Base-by-base conservation (phyloP, 2,888 invertebrate species). In the Agapostemon virescens region DNA sequence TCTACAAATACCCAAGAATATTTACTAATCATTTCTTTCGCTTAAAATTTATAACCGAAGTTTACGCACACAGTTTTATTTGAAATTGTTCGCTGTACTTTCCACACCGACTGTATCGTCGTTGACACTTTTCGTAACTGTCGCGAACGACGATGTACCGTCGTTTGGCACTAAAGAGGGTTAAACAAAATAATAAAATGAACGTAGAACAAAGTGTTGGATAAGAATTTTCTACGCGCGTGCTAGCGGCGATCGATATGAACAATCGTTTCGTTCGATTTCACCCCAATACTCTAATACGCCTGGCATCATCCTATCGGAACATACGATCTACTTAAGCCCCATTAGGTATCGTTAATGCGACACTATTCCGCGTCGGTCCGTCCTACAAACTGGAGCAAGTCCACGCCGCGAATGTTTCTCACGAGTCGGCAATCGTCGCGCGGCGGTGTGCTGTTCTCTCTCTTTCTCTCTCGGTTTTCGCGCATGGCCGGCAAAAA, bases 401-500 rank as follows among this genome's bases (percentile, higher is more conserved):
- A 33, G 9, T 61, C 20, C 40, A n/a, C 23, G 33, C 45, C 45
- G 42, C 23, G 38, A 2, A 17, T 23, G 30, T 11, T 45, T 42
- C 58, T 17, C 49, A 23, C n/a, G 45, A 55, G 45, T 64, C 9
- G 38, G 38, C 26, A 42, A 71, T 69, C 49, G 7, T 13, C 15
- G 20, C 13, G 15, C 40, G 15, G 11, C n/a, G n/a, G 3, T 49
- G 49, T n/a, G n/a, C n/a, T n/a, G n/a, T n/a, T n/a, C n/a, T n/a
- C n/a, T n/a, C n/a, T n/a, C n/a, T n/a, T n/a, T n/a, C n/a, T 49
- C 36, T 52, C 61, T 63, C 68, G 45, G 61, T 66, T 58, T 26
- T n/a, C 55, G 45, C 13, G 36, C n/a, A n/a, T 1, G n/a, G 49
- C 20, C 17, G 61, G 68, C 45, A 78, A 79, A 77, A 82, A 79